Evolutionary conservation across 2,113 vertebrate species (phyloP), one percentile per base, ranked within the genome.

Genomic region (Prolemur simus): DNA sequence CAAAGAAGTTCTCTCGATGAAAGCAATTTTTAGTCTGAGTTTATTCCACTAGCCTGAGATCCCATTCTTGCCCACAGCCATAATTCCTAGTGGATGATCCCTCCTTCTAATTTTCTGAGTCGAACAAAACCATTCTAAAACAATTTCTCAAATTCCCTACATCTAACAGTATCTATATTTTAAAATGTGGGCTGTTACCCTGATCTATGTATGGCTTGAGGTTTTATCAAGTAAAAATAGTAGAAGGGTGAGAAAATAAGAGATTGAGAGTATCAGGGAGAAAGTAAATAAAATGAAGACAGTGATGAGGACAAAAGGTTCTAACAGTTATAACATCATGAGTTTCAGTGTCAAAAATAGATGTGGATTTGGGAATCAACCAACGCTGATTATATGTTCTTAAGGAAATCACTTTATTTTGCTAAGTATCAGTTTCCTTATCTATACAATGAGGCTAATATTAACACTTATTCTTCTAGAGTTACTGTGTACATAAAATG

Each of bases 241-340:
- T n/a, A 63, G 32, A 83, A 87, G 23, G 49, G 47, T 29, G 25
- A 71, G 27, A 88, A 14, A 80, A 84, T 63, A 69, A 45, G 91
- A n/a, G 14, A 85, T 2, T 91, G 11, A 84, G 23, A 63, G 73
- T n/a, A 84, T 60, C 10, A 39, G 13, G 52, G 6, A 45, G 8
- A 93, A 95, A 93, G 14, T 39, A 85, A 91, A 90, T 84, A 82
- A 94, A 95, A 86, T 76, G 49, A 90, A 94, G 66, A 85, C 13
- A 37, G 3, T 42, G 12, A 4, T 87, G 29, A 93, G 69, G 27
- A 93, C 11, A 92, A 52, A 10, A 80, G 32, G 34, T 60, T 94
- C 34, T 69, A 93, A 88, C 58, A 14, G 0, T 74, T 56, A 74
- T 63, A 96, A 63, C 3, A 82, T 56, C 37, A 15, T 49, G 34